Percentiles rank a stretch among this genome's conserved stretches.
Evolutionary conservation across 2,888 invertebrate species (phyloP).

Genomic region (Euspilapteryx auroguttella): DNA sequence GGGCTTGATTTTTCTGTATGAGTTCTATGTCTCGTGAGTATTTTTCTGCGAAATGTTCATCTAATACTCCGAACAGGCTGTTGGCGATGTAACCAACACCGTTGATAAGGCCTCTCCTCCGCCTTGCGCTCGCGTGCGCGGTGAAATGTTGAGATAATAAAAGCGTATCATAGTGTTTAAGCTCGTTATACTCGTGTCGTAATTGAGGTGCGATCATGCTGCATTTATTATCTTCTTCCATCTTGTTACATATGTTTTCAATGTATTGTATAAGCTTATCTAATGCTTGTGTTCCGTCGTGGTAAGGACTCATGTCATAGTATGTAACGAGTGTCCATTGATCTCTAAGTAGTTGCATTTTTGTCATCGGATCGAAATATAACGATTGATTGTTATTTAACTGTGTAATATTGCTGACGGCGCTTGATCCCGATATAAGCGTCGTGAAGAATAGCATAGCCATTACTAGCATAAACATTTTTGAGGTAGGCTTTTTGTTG

Average conservation of each 20-base stretch:
- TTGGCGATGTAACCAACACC: conserved; percentile 9
- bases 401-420: background rate
- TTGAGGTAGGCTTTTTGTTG: background rate
- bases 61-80: conserved; percentile 8
- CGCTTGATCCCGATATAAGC: background rate
- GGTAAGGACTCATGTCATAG: conserved; percentile 9
- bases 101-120: conserved; percentile 10
- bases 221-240: background rate
- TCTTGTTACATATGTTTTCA: background rate
- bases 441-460: background rate
- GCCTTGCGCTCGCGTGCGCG: conserved; percentile 4
- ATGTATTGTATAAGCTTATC: background rate
- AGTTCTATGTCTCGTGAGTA: conserved; percentile 7
- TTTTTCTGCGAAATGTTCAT: conserved; percentile 9
- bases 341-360: conserved; percentile 8
- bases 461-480: background rate
- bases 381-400: background rate
- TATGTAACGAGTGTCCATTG: conserved; percentile 8
- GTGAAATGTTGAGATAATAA: conserved; percentile 6
- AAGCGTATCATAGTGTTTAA: conserved; percentile 8
- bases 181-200: conserved; percentile 3
- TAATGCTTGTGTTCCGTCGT: conserved; percentile 3
- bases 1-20: conserved; percentile 7
- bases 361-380: conserved; percentile 6
- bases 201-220: background rate